These are phyloP conservation scores for Mesitornis unicolor DNA, from an alignment of 2,113 vertebrate genomes.

Conservation along the genomic window DNA sequence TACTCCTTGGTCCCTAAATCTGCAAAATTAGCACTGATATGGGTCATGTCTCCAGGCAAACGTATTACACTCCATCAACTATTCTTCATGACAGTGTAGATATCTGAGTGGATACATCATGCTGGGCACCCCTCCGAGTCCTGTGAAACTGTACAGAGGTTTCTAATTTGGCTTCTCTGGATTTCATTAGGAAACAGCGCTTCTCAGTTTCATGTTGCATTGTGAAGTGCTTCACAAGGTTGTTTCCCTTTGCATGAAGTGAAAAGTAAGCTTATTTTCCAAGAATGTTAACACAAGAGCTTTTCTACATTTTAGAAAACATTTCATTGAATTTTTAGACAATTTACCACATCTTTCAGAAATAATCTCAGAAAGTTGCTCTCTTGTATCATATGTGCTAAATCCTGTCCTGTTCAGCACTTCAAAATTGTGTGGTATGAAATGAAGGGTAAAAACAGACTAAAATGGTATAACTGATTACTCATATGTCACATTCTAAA, in stretches of 20 bases:
- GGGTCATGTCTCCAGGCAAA: constrained; percentile 25
- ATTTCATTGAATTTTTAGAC: not conserved
- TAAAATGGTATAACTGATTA: not conserved
- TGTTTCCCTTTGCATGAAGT: not conserved
- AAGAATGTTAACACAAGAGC: not conserved
- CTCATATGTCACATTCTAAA: not conserved
- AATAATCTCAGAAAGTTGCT: not conserved
- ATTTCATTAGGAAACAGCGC: not conserved
- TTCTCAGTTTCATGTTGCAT: not conserved
- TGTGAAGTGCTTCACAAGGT: not conserved
- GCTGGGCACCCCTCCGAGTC: not conserved
- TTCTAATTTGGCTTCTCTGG: not conserved
- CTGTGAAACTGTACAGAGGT: not conserved
- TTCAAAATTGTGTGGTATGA: not conserved
- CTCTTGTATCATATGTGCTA: not conserved
- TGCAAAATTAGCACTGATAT: constrained; percentile 27
- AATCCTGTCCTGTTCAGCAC: not conserved
- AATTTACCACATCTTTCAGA: not conserved
- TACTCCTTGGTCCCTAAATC: not conserved
- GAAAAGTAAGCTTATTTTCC: not conserved
- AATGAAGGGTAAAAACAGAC: not conserved
- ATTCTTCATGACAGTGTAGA: not conserved
- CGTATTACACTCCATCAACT: not conserved
- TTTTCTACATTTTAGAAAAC: not conserved
- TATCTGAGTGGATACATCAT: not conserved